Evolutionary conservation across 2,797 vertebrate genomes (phyloP).

Genomic region (Xerus rutilus): DNA sequence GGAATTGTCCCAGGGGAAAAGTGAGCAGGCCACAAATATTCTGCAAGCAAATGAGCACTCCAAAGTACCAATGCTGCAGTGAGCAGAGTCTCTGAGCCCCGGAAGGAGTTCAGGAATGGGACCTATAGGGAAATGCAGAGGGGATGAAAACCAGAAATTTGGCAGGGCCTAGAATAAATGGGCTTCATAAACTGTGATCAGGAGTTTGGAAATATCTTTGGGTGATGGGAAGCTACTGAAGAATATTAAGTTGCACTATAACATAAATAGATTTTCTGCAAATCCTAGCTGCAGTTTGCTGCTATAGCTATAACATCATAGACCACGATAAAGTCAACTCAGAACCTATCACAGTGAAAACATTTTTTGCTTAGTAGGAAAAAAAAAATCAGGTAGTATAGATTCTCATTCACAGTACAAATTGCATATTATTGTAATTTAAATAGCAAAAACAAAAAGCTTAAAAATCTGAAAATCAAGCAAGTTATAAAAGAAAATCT

Average conservation of each 20-base stretch:
- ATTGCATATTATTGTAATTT: conserved; percentile 31
- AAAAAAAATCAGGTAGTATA: not conserved
- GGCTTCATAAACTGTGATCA: not conserved
- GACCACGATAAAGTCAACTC: not conserved
- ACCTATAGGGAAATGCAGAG: not conserved
- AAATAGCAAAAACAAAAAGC: not conserved
- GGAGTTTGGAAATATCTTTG: not conserved
- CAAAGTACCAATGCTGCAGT: not conserved
- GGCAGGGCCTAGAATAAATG: not conserved
- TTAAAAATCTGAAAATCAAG: conserved; percentile 50
- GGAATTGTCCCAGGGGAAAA: not conserved
- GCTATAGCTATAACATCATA: not conserved
- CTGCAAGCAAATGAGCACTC: not conserved
- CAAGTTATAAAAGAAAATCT: not conserved
- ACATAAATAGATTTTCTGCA: conserved; percentile 30
- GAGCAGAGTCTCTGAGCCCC: not conserved
- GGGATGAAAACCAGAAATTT: not conserved
- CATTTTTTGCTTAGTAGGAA: not conserved
- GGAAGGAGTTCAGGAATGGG: not conserved
- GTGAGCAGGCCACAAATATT: not conserved
- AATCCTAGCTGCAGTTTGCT: not conserved
- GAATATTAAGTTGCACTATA: not conserved
- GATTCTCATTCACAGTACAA: not conserved
- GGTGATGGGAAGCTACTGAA: not conserved
- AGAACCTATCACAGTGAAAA: not conserved